phyloP scores from a whole-genome alignment of 2,797 vertebrate genomes.

The Alca torda region DNA sequence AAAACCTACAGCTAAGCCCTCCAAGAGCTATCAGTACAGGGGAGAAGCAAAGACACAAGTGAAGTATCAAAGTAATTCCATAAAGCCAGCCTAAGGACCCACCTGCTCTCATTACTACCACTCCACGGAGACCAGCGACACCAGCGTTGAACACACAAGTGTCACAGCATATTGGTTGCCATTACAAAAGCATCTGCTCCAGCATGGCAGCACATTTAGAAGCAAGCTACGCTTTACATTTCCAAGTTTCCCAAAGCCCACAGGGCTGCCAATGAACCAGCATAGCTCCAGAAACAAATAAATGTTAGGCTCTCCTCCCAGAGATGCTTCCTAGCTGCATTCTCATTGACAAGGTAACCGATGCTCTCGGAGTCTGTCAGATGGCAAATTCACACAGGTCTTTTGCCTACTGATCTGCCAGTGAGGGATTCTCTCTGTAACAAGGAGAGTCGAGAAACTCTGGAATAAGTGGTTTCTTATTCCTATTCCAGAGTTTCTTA shows the following conservation, averaged over 20 bases:
- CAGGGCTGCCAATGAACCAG: constrained; percentile 25
- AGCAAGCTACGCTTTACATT: neutral
- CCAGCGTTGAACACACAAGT: fast-evolving
- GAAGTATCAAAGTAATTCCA: neutral
- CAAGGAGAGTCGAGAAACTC: neutral
- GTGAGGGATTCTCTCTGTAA: neutral
- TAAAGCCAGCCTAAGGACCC: neutral
- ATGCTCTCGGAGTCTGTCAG: neutral
- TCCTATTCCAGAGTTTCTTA: neutral
- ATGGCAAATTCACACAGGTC: neutral
- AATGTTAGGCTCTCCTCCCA: constrained; percentile 7
- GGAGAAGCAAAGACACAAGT: neutral
- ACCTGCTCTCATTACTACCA: fast-evolving
- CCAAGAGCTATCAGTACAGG: neutral
- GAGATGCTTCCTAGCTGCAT: neutral
- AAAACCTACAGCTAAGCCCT: neutral
- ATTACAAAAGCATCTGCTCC: neutral
- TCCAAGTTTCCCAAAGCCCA: constrained; percentile 33
- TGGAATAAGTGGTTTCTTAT: neutral
- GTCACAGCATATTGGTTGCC: neutral
- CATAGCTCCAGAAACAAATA: constrained; percentile 56
- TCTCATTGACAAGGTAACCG: neutral
- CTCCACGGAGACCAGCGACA: neutral
- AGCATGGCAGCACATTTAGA: neutral
- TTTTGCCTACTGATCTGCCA: neutral